These are phyloP conservation scores for Phoeniculus purpureus DNA, from an alignment of 2,797 vertebrate species.

Conservation along the genomic window DNA sequence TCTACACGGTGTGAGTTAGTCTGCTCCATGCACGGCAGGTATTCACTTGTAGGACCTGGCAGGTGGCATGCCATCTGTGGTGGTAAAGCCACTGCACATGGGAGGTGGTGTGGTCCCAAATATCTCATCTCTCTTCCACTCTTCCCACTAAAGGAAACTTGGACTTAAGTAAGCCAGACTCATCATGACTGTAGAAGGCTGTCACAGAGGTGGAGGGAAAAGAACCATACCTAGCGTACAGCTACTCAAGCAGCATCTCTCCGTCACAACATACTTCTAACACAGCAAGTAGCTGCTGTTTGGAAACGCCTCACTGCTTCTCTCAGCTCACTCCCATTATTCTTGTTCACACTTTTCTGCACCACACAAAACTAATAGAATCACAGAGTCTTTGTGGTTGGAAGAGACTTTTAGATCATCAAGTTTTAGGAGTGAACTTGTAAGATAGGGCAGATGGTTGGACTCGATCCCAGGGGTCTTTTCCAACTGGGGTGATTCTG, in stretches of 20 bases:
- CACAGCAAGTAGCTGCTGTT: neutral
- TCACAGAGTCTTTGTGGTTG: no score
- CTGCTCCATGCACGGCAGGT: constrained; percentile 44
- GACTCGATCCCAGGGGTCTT: no score
- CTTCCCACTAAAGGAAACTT: constrained; percentile 7
- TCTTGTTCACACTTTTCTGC: neutral
- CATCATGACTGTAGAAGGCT: neutral
- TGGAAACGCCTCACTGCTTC: neutral
- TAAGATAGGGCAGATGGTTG: no score
- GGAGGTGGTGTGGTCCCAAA: constrained; percentile 37
- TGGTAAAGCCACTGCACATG: constrained; percentile 55
- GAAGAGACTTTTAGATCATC: no score
- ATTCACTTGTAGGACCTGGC: constrained; percentile 56
- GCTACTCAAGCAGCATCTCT: neutral
- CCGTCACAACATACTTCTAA: neutral
- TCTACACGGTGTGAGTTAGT: constrained; percentile 36
- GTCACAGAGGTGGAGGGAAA: neutral
- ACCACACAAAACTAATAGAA: neutral
- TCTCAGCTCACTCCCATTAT: neutral
- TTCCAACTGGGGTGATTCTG: no score
- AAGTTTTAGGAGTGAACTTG: no score
- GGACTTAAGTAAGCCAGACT: constrained; percentile 6
- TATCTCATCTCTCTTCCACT: constrained; percentile 25
- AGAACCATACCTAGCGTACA: neutral
- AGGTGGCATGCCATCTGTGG: constrained; percentile 59